These are phyloP conservation scores for Hydrophis major DNA, from an alignment of 2,797 vertebrate species.

Conservation along the genomic window DNA sequence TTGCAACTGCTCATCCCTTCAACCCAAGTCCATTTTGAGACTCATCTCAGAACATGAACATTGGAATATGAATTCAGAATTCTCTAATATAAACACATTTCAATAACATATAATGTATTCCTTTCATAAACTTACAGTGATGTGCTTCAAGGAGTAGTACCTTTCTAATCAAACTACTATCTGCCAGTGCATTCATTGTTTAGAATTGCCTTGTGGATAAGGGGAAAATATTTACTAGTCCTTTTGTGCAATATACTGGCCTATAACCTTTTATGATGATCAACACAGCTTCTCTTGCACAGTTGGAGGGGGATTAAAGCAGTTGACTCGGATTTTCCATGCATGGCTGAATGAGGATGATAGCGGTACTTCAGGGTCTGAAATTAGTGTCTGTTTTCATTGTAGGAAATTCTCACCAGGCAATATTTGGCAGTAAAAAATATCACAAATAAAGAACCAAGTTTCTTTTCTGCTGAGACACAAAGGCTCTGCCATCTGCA, in stretches of 20 bases:
- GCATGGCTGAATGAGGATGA: slow-evolving; percentile 34
- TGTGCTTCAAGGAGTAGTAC: slow-evolving; percentile 4
- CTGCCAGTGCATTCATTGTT: neutral
- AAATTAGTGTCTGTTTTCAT: slow-evolving; percentile 35
- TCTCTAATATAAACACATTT: slow-evolving; percentile 28
- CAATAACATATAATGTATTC: slow-evolving; percentile 13
- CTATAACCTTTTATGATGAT: slow-evolving; percentile 39
- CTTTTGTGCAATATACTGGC: slow-evolving; percentile 20
- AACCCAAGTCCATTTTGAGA: neutral
- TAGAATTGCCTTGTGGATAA: slow-evolving; percentile 17
- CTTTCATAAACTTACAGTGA: neutral
- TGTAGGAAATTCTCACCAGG: slow-evolving; percentile 17
- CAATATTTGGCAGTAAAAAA: slow-evolving; percentile 3
- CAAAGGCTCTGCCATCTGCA: slow-evolving; percentile 2
- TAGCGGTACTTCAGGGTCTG: slow-evolving; percentile 29
- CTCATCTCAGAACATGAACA: slow-evolving; percentile 11
- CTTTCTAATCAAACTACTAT: neutral
- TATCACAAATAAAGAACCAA: neutral
- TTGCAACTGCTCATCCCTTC: neutral
- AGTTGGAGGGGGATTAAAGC: slow-evolving; percentile 31
- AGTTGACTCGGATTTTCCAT: slow-evolving; percentile 31
- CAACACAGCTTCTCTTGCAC: slow-evolving; percentile 20
- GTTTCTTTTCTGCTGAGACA: neutral
- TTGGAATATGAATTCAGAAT: slow-evolving; percentile 3
- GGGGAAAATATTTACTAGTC: slow-evolving; percentile 24